Conservation (phyloP, 2,888 invertebrate species). For the Iphiclides podalirius region DNA sequence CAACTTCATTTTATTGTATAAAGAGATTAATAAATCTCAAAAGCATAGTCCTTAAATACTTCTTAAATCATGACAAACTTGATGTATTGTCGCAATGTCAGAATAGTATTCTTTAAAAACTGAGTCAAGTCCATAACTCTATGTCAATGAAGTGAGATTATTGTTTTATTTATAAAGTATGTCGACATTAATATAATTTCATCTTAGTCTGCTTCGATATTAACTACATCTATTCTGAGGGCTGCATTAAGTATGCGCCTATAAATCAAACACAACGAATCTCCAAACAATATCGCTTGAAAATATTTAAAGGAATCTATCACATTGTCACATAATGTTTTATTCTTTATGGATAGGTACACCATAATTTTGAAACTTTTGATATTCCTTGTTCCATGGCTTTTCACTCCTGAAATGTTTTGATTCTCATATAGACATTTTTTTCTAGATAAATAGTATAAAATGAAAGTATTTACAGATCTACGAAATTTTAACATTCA, state of each 20-base stretch:
- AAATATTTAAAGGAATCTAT: slow-evolving; percentile 52
- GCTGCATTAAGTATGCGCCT: slow-evolving; percentile 39
- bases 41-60: too few species aligned
- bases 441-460: too few species aligned
- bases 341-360: slow-evolving; percentile 29
- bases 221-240: slow-evolving; percentile 14
- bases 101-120: too few species aligned
- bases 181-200: slow-evolving; percentile 24
- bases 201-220: slow-evolving; percentile 7
- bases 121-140: neutral
- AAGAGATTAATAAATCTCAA: too few species aligned
- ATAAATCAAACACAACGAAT: slow-evolving; percentile 29
- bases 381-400: too few species aligned
- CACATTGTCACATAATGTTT: slow-evolving; percentile 61
- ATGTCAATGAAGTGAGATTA: neutral
- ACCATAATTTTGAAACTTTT: slow-evolving; percentile 15
- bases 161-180: neutral
- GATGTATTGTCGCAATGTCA: too few species aligned
- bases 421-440: too few species aligned
- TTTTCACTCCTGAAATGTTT: too few species aligned
- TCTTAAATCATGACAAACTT: too few species aligned
- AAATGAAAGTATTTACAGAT: too few species aligned
- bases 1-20: too few species aligned
- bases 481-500: too few species aligned
- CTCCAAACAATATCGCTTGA: slow-evolving; percentile 30